Evolutionary conservation across 2,888 invertebrate genomes (phyloP).

Genomic region (Parapristionchus giblindavisi): DNA sequence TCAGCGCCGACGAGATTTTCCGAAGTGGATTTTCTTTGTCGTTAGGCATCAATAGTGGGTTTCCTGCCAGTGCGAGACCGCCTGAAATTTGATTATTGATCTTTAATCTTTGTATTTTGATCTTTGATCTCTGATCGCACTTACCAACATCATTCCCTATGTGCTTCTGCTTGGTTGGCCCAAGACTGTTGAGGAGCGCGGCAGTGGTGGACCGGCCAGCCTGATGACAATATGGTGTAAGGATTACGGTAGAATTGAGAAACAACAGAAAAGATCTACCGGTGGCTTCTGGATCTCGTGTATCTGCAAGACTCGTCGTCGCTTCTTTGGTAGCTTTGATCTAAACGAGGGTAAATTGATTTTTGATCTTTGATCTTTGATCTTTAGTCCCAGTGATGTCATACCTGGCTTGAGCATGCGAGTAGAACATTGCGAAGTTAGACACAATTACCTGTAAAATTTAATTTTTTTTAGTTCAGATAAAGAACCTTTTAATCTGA

Average conservation of each 20-base stretch:
- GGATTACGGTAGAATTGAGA: not conserved
- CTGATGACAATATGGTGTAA: conserved; percentile 26
- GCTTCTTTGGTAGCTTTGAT: conserved; percentile 67
- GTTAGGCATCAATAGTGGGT: too few species aligned
- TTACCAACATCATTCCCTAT: not conserved
- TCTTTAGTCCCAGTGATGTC: too few species aligned
- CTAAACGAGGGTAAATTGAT: conserved; percentile 39
- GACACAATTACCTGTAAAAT: conserved; percentile 51
- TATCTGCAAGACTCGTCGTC: conserved; percentile 63
- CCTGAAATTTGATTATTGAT: not conserved
- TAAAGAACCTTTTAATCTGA: not conserved
- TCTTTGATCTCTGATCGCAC: not conserved
- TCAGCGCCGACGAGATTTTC: too few species aligned
- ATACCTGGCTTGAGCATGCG: conserved; percentile 60
- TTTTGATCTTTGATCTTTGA: not conserved
- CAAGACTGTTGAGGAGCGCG: conserved; percentile 55
- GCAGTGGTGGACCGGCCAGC: conserved; percentile 58
- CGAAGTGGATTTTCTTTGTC: too few species aligned
- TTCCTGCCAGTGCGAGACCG: too few species aligned
- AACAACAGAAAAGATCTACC: conserved; percentile 40
- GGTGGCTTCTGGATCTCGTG: conserved; percentile 60
- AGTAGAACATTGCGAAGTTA: conserved; percentile 63
- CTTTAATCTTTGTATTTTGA: not conserved
- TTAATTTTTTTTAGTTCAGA: not conserved
- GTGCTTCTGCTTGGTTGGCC: conserved; percentile 41